Evolutionary conservation across 2,888 invertebrate species (phyloP), one percentile per base, ranked within the genome.

Genomic region (Listrodromus nycthemerus): DNA sequence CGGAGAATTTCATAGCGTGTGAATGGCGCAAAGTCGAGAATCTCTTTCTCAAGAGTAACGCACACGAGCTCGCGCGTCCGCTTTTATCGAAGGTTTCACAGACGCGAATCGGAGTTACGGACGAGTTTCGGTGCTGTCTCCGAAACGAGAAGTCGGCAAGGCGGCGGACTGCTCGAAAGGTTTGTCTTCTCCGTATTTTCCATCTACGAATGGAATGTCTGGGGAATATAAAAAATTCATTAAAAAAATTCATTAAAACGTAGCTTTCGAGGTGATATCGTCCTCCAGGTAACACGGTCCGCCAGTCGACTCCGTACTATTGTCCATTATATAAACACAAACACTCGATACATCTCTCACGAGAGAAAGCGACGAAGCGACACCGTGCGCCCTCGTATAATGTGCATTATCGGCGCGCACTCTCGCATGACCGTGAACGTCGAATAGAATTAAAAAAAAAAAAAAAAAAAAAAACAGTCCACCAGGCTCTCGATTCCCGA

Each of bases 401-500:
- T 45, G 24, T 19, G 21, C 41, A 21, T 45, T 41, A 66, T 48
- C 21, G 21, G 41, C 6, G 4, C 3, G 30, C 45, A 66, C 21
- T 21, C 45, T 21, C 63, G 45, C 33, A 65, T 19, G 19, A 41
- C 30, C 30, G 24, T 66, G 41, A 66, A 13, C 37, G 10, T 52
- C 45, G 33, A 27, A 63, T 16, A n/a, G n/a, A n/a, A n/a, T n/a
- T n/a, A n/a, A n/a, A n/a, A n/a, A n/a, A n/a, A n/a, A n/a, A n/a
- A n/a, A n/a, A n/a, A n/a, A n/a, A n/a, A n/a, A 50, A 80, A 80
- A 67, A 61, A 71, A 71, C 10, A 27, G 45, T 41, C 16, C 8
- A 61, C 48, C 63, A 30, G 73, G 67, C 13, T 33, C 73, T 33
- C 73, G 69, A 77, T 77, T 55, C 70, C 24, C 65, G 73, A 80